These are phyloP conservation scores for Drosophila stalkeri DNA, from an alignment of 2,888 invertebrate genomes.

Conservation along the genomic window DNA sequence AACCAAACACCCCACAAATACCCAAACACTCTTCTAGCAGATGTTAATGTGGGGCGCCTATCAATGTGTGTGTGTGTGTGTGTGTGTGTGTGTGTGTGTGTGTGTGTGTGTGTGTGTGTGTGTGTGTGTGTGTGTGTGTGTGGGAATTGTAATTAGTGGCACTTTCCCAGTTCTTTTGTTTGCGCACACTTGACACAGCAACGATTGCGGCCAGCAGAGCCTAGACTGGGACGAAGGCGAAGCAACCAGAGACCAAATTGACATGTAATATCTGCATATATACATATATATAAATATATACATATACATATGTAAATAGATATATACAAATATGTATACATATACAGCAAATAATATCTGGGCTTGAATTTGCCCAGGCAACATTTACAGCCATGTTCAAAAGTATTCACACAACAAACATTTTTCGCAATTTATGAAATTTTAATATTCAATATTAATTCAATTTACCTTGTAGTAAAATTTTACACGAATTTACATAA, in stretches of 20 bases:
- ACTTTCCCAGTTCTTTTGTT: constrained; percentile 78
- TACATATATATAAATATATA: not conserved
- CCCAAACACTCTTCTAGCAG: constrained; percentile 44
- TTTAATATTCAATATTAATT: too few species aligned
- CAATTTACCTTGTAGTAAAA: not conserved
- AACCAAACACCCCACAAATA: constrained; percentile 1
- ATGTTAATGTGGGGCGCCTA: constrained; percentile 38
- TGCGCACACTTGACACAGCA: constrained; percentile 69
- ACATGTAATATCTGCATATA: constrained; percentile 20
- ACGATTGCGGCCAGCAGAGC: constrained; percentile 41
- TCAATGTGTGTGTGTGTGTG: constrained; percentile 25
- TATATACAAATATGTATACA: constrained; percentile 8
- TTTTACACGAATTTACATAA: not conserved
- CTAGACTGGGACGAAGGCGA: constrained; percentile 14
- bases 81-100: not conserved
- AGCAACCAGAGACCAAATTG: constrained; percentile 25
- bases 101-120: constrained; percentile 25
- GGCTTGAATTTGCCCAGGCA: constrained; percentile 29
- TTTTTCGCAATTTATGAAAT: not conserved
- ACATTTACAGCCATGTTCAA: not conserved
- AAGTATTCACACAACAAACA: constrained; percentile 1
- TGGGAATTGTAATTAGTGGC: constrained; percentile 81
- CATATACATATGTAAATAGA: not conserved
- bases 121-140: constrained; percentile 12
- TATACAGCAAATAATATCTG: constrained; percentile 1